These are phyloP conservation scores for Plectropomus leopardus DNA, from an alignment of 2,113 vertebrate species.

Conservation along the genomic window DNA sequence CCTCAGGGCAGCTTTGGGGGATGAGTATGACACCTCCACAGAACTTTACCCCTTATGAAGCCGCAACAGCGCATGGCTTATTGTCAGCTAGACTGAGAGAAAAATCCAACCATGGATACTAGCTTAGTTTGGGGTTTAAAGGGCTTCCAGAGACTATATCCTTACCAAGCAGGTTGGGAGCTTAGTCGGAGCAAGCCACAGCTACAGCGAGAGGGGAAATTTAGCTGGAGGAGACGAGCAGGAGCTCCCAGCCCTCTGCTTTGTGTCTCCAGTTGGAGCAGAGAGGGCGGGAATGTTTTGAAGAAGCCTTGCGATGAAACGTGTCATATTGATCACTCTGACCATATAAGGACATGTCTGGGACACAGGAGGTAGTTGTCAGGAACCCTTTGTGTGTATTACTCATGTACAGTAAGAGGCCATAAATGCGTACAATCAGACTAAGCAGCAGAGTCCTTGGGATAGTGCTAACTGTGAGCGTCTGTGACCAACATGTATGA, in stretches of 20 bases:
- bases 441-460: not conserved
- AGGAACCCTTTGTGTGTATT: conserved; percentile 57
- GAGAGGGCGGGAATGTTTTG: conserved; percentile 72
- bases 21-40: conserved; percentile 68
- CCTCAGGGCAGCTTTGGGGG: conserved; percentile 58
- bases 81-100: conserved; percentile 65
- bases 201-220: conserved; percentile 25
- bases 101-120: conserved; percentile 69
- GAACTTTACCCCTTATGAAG: conserved; percentile 53
- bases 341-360: conserved; percentile 81
- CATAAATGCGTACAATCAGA: conserved; percentile 5
- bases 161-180: conserved; percentile 62
- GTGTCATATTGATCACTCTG: conserved; percentile 75
- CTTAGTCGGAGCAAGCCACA: conserved; percentile 31
- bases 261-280: conserved; percentile 61
- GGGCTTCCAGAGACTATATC: conserved; percentile 51
- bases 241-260: conserved; percentile 61
- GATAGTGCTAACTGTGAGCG: conserved; percentile 17
- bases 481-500: conserved; percentile 52
- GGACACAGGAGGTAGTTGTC: conserved; percentile 59
- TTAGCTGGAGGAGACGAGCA: conserved; percentile 16
- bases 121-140: conserved; percentile 66
- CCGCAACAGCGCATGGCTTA: conserved; percentile 44
- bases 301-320: conserved; percentile 72
- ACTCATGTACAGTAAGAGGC: conserved; percentile 18